These are phyloP conservation scores for Papilio elwesi DNA, from an alignment of 2,888 invertebrate species.

Conservation along the genomic window DNA sequence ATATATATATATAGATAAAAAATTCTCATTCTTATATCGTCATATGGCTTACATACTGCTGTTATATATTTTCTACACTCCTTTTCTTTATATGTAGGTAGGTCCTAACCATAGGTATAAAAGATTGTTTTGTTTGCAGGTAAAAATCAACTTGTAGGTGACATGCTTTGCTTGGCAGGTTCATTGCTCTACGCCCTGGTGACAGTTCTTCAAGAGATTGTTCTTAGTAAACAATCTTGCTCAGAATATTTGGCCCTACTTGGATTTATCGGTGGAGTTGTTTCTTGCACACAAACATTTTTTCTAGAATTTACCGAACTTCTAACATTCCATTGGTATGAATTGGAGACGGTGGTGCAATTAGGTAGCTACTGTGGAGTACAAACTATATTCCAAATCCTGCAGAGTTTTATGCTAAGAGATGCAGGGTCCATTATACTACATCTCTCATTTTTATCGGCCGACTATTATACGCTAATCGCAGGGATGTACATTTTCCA, in stretches of 20 bases:
- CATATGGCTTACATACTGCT: too few relatives aligned
- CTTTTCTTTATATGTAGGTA: too few relatives aligned
- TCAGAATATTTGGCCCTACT: slow-evolving; percentile 92
- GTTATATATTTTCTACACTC: too few relatives aligned
- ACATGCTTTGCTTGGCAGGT: slow-evolving; percentile 91
- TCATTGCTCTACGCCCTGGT: slow-evolving; percentile 91
- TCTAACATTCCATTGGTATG: slow-evolving; percentile 87
- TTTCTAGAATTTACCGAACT: slow-evolving; percentile 89
- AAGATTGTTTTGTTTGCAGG: slow-evolving; percentile 75
- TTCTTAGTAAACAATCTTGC: slow-evolving; percentile 90
- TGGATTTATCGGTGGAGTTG: slow-evolving; percentile 90
- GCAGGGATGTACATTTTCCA: slow-evolving; percentile 91
- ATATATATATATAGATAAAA: too few relatives aligned
- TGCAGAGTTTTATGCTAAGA: slow-evolving; percentile 89
- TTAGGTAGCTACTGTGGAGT: slow-evolving; percentile 86
- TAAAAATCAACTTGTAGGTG: slow-evolving; percentile 91
- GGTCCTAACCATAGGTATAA: not conserved
- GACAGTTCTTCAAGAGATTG: slow-evolving; percentile 92
- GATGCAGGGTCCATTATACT: slow-evolving; percentile 92
- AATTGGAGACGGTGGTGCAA: slow-evolving; percentile 86
- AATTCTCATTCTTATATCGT: too few relatives aligned
- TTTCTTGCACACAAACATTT: slow-evolving; percentile 91
- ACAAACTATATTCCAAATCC: slow-evolving; percentile 90
- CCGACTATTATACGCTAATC: slow-evolving; percentile 93
- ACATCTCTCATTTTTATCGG: slow-evolving; percentile 91